These are phyloP conservation scores for Lamellibrachia columna DNA, from an alignment of 2,888 invertebrate genomes.

Conservation along the genomic window DNA sequence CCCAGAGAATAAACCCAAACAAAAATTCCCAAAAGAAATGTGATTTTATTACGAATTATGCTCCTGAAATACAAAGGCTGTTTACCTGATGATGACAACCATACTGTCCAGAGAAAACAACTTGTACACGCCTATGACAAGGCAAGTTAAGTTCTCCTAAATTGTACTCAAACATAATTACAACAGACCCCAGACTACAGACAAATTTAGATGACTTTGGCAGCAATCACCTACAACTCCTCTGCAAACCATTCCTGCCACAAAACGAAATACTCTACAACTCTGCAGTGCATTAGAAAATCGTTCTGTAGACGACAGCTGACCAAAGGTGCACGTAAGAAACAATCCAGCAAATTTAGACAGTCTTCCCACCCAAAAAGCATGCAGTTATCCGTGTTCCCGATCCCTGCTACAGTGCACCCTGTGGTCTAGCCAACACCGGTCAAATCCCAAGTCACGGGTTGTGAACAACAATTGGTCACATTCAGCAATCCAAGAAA, in stretches of 20 bases:
- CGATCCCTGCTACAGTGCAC: not conserved
- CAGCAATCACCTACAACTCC: not conserved
- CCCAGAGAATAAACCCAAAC: not conserved
- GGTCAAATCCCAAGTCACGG: no score
- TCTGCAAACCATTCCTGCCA: not conserved
- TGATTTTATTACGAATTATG: constrained; percentile 16
- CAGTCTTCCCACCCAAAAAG: not conserved
- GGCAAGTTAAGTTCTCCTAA: not conserved
- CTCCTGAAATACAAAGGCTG: constrained; percentile 16
- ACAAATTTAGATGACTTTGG: not conserved
- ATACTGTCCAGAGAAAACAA: not conserved
- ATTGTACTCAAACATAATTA: constrained; percentile 16
- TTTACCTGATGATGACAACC: not conserved
- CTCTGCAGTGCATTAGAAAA: not conserved
- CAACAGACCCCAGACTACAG: not conserved
- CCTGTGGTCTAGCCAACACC: no score
- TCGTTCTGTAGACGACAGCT: not conserved
- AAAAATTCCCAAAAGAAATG: not conserved
- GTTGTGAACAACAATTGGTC: not conserved
- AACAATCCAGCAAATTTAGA: not conserved
- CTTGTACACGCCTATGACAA: not conserved
- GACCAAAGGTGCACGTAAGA: not conserved
- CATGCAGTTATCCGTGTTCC: not conserved
- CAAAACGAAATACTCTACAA: not conserved
- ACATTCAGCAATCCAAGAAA: not conserved